Evolutionary conservation across 2,113 vertebrate species (phyloP).

Genomic region (Dryoscopus gambensis): DNA sequence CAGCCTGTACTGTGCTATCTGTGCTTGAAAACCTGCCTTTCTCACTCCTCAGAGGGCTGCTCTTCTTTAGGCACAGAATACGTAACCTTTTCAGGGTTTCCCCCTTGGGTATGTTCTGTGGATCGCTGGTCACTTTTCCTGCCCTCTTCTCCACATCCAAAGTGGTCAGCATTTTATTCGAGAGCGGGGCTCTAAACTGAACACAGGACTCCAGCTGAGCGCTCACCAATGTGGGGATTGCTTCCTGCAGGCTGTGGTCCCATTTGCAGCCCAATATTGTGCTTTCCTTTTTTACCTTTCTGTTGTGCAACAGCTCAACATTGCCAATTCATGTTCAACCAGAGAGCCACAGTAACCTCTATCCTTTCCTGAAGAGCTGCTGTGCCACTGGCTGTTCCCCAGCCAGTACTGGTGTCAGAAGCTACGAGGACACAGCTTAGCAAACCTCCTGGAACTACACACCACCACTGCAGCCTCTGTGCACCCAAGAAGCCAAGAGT

Average conservation of each 20-base stretch:
- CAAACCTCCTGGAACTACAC: neutral
- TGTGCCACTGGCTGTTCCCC: neutral
- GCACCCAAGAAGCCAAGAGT: rapidly evolving
- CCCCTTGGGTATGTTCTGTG: neutral
- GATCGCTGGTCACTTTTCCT: neutral
- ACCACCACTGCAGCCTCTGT: neutral
- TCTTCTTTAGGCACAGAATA: neutral
- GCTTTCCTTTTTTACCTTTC: neutral
- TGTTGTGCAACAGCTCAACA: neutral
- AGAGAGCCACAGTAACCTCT: neutral
- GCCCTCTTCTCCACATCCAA: neutral
- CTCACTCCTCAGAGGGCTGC: neutral
- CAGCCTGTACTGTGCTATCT: neutral
- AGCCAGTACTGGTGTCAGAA: neutral
- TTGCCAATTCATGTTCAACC: neutral
- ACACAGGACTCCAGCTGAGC: neutral
- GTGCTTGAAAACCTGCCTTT: neutral
- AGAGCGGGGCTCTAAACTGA: neutral
- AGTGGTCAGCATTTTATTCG: neutral
- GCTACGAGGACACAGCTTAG: neutral
- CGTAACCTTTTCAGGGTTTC: rapidly evolving
- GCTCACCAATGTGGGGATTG: rapidly evolving
- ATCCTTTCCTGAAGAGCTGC: neutral
- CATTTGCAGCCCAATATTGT: rapidly evolving
- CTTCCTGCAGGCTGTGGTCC: neutral